Evolutionary conservation across 2,797 vertebrate genomes (phyloP), one percentile per base, ranked within the genome.

Genomic region (Limnodromus scolopaceus): DNA sequence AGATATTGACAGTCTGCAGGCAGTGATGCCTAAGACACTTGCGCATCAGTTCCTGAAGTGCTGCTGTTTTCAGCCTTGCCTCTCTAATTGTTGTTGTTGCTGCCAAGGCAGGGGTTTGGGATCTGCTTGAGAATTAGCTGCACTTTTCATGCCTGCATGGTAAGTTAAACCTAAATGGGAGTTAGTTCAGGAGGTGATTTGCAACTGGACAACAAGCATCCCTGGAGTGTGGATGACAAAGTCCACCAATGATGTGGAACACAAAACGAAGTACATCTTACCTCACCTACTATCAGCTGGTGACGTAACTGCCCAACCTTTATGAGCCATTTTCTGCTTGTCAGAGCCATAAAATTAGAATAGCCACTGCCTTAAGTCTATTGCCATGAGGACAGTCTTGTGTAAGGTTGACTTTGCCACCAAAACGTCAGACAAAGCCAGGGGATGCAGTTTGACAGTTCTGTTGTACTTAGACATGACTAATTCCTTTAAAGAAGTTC

Each of bases 401-500:
- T 24, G 20, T 39, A 71, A 68, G 25, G 23, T 34, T 86, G 76
- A 15, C 54, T 92, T 88, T 49, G 10, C 1, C 16, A 82, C 25
- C 28, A 61, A 75, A 92, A 25, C 1, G 0, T 68, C 79, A 93
- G 34, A 88, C 45, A 84, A 92, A 88, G 69, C 57, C 54, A 88
- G 36, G 24, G 83, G 74, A 82, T 86, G 66, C 85, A 93, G 49
- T 90, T 32, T 94, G 90, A 84, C 54, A 48, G 65, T 72, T 88
- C 80, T 92, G 58, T 88, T 97, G 85, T 94, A 86, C 80, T 82
- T 75, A 79, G 65, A 96, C 92, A 81, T 38, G 72, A 92, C 72
- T 96, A 95, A 94, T 95, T 97, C 80, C 80, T 95, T 92, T 93
- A 93, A 96, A 96, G 77, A 90, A 76, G 76, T 69, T 93, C 49